Percentiles rank a stretch among this genome's conserved stretches.
Conservation (phyloP, 2,888 invertebrate species). For the Danaus chrysippus region DNA sequence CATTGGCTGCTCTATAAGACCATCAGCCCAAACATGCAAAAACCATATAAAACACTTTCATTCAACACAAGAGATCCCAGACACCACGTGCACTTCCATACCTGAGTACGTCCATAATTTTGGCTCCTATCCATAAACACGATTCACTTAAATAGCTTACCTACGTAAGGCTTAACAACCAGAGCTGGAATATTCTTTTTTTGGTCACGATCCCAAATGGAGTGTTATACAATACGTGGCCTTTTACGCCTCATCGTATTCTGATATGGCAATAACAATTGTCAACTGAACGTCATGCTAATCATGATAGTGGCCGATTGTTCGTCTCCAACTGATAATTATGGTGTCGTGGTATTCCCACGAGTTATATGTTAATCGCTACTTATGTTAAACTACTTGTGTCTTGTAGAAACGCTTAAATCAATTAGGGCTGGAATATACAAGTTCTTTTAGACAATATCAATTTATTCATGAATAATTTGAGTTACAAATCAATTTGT, state of each 20-base stretch:
- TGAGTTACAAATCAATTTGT: too few relatives aligned
- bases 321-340: too few relatives aligned
- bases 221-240: constrained; percentile 25
- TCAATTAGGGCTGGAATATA: too few relatives aligned
- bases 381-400: too few relatives aligned
- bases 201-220: constrained; percentile 54
- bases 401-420: too few relatives aligned
- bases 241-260: background rate
- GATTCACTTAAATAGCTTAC: constrained; percentile 53
- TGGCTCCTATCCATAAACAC: constrained; percentile 64
- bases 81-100: constrained; percentile 69
- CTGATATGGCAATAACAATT: constrained; percentile 1
- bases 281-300: background rate
- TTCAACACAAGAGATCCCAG: constrained; percentile 33
- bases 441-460: too few relatives aligned
- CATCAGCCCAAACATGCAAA: constrained; percentile 5
- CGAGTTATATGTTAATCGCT: too few relatives aligned
- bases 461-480: too few relatives aligned
- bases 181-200: constrained; percentile 55
- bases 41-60: constrained; percentile 7
- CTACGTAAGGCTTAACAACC: constrained; percentile 61
- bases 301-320: too few relatives aligned
- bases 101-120: constrained; percentile 61
- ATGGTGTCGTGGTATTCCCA: too few relatives aligned
- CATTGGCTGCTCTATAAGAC: constrained; percentile 5